Base-by-base conservation (phyloP, 2,888 invertebrate species). In the Halictus ligatus region DNA sequence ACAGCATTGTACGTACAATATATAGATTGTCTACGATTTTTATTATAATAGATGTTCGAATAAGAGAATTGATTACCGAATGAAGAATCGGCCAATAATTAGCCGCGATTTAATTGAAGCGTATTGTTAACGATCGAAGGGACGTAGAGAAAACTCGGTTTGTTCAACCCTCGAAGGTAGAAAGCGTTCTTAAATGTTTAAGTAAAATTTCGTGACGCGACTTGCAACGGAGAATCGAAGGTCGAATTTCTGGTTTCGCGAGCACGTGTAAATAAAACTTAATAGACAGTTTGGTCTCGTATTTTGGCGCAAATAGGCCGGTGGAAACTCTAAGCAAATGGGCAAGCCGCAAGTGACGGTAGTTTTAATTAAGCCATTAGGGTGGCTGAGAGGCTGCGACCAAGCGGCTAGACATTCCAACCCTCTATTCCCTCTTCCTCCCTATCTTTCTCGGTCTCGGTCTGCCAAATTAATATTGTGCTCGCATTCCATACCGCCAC, bases 301-400 rank as follows among this genome's bases (percentile, higher is more conserved):
- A 73, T 69, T 78, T 73, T n/a, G 50, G 84, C 48, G 60, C 81
- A 81, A 86, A 83, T 90, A 86, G 84, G 83, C 86, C 83, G 83
- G 40, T 81, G 84, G 86, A 88, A 83, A 83, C 84, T 80, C 69
- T 67, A 76, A 81, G 86, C 91, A 89, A 91, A 91, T 86, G 88
- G 84, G 82, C 85, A 89, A 87, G 87, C 86, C 84, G 88, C 90
- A 89, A 89, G 89, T 87, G 91, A 94, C 94, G 94, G 95, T 95
- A 92, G 94, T 94, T 95, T 94, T 95, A 95, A 95, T 95, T 95
- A 95, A 95, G 95, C 94, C 94, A 95, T 95, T 95, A 94, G 93
- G 94, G 93, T 92, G 93, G 93, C 93, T 94, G 93, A 93, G 94
- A 93, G 94, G 92, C 87, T 91, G 87, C 92, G 89, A 88, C 83